Percentiles rank a stretch among this genome's conserved stretches.
Conservation (phyloP, 2,113 vertebrate species). For the Python bivittatus region DNA sequence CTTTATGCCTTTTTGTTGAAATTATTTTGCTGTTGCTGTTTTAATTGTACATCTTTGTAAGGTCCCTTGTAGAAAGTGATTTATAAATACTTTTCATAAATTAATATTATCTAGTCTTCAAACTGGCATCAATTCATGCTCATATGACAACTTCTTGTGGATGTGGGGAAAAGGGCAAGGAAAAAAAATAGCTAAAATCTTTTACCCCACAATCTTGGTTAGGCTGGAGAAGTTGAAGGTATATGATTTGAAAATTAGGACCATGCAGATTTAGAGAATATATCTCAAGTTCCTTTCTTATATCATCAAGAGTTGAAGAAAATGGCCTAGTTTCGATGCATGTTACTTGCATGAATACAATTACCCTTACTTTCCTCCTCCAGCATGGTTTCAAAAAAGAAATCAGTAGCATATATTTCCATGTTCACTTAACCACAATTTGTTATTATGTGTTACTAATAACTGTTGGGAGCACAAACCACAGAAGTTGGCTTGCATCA, state of each 20-base stretch:
- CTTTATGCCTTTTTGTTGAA: no score
- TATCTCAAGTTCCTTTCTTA: background rate
- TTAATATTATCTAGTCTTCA: background rate
- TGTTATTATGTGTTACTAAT: no score
- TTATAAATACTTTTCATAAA: no score
- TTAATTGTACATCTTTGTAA: no score
- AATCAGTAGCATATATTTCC: background rate
- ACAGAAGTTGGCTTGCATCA: background rate
- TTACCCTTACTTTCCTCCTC: no score
- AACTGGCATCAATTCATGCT: background rate
- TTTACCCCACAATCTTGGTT: background rate
- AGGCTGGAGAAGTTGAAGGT: background rate
- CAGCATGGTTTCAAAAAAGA: no score
- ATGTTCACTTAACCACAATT: background rate
- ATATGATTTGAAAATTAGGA: background rate
- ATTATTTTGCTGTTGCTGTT: no score
- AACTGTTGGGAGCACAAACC: background rate
- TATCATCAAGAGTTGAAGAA: background rate
- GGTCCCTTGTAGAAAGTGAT: no score
- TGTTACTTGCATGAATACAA: background rate
- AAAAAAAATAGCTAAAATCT: background rate
- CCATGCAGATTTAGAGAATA: background rate
- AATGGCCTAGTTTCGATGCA: background rate
- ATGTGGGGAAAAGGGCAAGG: background rate
- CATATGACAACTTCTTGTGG: background rate